These are phyloP conservation scores for Drosophila asahinai DNA, from an alignment of 1,140 invertebrate species.

Conservation along the genomic window DNA sequence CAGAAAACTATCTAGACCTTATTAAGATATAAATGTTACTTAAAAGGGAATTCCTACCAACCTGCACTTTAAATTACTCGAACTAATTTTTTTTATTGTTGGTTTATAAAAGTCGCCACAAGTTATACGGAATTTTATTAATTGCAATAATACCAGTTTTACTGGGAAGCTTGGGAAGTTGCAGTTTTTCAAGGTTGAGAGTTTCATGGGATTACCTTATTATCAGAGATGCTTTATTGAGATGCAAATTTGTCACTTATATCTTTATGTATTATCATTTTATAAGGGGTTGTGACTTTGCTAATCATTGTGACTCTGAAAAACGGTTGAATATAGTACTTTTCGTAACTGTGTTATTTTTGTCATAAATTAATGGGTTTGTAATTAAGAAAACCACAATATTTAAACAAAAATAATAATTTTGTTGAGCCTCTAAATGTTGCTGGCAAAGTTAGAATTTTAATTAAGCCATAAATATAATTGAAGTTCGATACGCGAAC, in stretches of 20 bases:
- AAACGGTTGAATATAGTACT: not conserved
- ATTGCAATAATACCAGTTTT: not conserved
- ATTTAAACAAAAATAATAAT: not conserved
- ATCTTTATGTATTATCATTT: not conserved
- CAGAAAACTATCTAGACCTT: not conserved
- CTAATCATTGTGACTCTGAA: not conserved
- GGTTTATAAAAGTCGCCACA: too few relatives aligned
- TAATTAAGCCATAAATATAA: not conserved
- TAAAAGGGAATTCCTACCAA: not conserved
- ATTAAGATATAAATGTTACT: not conserved
- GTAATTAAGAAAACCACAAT: not conserved
- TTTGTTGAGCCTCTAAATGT: not conserved
- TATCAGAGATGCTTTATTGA: not conserved
- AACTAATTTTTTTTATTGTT: not conserved
- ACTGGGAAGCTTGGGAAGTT: not conserved
- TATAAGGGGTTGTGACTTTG: not conserved
- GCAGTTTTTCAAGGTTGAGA: not conserved
- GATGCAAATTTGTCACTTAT: not conserved
- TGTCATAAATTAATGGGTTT: not conserved
- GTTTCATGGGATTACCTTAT: not conserved
- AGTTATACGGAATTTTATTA: not conserved
- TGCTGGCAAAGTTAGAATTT: not conserved
- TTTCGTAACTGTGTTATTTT: not conserved
- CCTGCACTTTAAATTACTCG: not conserved
- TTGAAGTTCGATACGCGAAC: slow-evolving; percentile 4